phyloP scores from a whole-genome alignment of 2,797 vertebrate genomes.

The Danionella dracula region DNA sequence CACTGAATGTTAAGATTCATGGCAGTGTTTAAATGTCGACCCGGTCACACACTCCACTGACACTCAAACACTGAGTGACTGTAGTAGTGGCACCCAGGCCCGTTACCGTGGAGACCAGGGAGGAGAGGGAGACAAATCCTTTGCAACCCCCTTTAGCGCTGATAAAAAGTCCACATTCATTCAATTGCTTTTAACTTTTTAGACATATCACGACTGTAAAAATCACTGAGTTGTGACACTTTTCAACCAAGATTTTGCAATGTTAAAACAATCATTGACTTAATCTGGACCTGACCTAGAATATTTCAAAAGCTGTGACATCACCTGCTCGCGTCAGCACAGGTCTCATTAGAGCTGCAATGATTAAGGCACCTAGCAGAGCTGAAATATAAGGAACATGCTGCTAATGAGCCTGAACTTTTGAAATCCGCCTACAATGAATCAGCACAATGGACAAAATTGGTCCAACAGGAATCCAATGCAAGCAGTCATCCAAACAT shows the following conservation, averaged over 20 bases:
- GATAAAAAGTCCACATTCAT: not conserved
- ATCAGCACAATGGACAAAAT: slow-evolving; percentile 55
- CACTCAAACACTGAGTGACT: slow-evolving; percentile 10
- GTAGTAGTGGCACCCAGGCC: slow-evolving; percentile 14
- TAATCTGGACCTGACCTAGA: slow-evolving; percentile 9
- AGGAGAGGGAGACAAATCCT: slow-evolving; percentile 35
- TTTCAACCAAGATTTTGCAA: not conserved
- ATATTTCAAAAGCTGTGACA: slow-evolving; percentile 5
- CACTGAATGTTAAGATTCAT: not conserved
- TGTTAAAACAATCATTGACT: slow-evolving; percentile 8
- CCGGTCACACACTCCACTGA: slow-evolving; percentile 20
- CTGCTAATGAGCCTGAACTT: slow-evolving; percentile 51
- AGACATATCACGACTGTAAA: slow-evolving; percentile 9
- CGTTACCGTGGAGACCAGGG: slow-evolving; percentile 37
- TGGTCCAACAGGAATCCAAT: slow-evolving; percentile 34
- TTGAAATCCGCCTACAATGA: slow-evolving; percentile 51
- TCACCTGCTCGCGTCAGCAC: slow-evolving; percentile 5
- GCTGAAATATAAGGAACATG: slow-evolving; percentile 40
- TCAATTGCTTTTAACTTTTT: not conserved
- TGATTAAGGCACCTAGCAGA: slow-evolving; percentile 2
- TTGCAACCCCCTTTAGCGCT: not conserved
- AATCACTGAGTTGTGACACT: not conserved
- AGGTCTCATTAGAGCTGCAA: slow-evolving; percentile 14
- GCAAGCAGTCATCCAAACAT: slow-evolving; percentile 23
- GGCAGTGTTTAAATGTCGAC: slow-evolving; percentile 28